Conservation (phyloP, 2,888 invertebrate species). For the Folsomia manolachei region DNA sequence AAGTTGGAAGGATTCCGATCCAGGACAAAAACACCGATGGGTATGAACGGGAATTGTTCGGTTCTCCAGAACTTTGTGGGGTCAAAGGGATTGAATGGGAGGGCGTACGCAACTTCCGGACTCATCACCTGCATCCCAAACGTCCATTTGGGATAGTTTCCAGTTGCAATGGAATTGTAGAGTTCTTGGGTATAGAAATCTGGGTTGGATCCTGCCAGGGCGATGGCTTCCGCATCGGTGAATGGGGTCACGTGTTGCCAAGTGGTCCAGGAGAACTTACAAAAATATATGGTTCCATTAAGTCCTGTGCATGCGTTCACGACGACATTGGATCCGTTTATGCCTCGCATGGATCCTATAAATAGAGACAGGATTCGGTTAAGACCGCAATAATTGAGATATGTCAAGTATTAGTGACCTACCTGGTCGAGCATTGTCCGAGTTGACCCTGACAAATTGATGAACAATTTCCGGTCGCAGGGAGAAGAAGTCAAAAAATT, state of each 20-base stretch:
- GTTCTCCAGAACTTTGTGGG: constrained; percentile 21
- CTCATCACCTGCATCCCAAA: no score
- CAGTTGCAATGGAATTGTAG: constrained; percentile 26
- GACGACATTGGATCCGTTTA: no score
- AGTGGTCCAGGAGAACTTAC: constrained; percentile 65
- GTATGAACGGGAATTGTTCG: constrained; percentile 22
- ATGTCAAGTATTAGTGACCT: no score
- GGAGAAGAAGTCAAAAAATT: no score
- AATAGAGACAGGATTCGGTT: no score
- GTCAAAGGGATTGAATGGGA: constrained; percentile 32
- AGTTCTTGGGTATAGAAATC: constrained; percentile 57
- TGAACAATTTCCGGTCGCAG: no score
- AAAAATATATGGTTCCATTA: no score
- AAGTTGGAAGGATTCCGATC: constrained; percentile 22
- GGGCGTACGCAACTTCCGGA: constrained; percentile 18
- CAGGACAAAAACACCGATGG: constrained; percentile 19
- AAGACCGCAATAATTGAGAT: no score
- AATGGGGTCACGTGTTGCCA: constrained; percentile 85
- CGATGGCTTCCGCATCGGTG: constrained; percentile 64
- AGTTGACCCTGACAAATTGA: no score
- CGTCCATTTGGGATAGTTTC: constrained; percentile 30
- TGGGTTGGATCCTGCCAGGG: constrained; percentile 74
- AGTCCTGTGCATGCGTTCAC: no score
- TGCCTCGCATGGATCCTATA: no score
- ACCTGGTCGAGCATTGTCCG: constrained; percentile 89